Conservation (phyloP, 2,797 vertebrate genomes). For the Sebastolobus alascanus region DNA sequence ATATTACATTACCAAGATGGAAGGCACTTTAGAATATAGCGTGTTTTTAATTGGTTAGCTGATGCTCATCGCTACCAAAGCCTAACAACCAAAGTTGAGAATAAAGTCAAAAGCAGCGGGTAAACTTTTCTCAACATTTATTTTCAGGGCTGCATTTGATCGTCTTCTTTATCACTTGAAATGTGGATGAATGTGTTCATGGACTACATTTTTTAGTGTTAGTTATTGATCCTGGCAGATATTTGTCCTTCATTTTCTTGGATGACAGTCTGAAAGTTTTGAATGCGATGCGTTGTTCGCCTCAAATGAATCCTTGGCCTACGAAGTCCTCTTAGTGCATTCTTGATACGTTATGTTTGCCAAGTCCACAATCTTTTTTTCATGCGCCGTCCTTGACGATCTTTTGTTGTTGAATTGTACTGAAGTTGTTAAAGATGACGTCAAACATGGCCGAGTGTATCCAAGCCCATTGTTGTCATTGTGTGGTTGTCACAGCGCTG, state of each 20-base stretch:
- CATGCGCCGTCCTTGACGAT: not conserved
- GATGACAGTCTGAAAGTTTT: slow-evolving; percentile 1
- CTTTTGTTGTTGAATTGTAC: not conserved
- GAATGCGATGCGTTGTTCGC: not conserved
- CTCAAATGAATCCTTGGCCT: slow-evolving; percentile 18
- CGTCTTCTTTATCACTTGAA: not conserved
- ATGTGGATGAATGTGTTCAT: not conserved
- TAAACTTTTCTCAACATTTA: not conserved
- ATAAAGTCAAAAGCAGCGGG: not conserved
- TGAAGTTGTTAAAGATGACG: not conserved
- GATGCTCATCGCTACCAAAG: not conserved
- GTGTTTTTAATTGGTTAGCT: not conserved
- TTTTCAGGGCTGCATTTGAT: not conserved
- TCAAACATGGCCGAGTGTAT: slow-evolving; percentile 1
- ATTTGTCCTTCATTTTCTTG: slow-evolving; percentile 23
- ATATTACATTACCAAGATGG: not conserved
- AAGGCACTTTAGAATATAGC: not conserved
- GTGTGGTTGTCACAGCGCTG: not conserved
- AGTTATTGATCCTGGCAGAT: not conserved
- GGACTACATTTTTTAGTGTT: not conserved
- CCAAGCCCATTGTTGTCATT: not conserved
- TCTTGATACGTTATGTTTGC: slow-evolving; percentile 8
- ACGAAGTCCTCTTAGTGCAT: not conserved
- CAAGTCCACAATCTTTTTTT: not conserved
- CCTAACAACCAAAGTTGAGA: not conserved